Percentiles rank a stretch among this genome's conserved stretches.
Evolutionary conservation across 2,888 invertebrate genomes (phyloP).

Genomic region (Agonopterix subpropinquella): DNA sequence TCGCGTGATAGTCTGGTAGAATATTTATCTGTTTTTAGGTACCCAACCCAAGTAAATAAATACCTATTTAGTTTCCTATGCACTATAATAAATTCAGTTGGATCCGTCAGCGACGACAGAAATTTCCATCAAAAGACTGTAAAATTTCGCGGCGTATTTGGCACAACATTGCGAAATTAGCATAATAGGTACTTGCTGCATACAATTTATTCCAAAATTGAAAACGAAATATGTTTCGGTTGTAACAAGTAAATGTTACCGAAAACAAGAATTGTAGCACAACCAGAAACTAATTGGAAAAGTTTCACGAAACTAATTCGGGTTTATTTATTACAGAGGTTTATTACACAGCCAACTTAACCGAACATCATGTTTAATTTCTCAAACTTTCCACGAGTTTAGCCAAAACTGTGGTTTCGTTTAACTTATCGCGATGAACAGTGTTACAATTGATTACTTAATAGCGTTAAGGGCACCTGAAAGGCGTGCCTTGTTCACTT

Average conservation of each 20-base stretch:
- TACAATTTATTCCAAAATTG: background rate
- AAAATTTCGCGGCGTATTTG: constrained; percentile 34
- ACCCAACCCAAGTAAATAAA: background rate
- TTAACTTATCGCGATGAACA: constrained; percentile 32
- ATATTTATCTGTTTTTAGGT: background rate
- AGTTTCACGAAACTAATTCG: constrained; percentile 5
- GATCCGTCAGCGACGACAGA: constrained; percentile 10
- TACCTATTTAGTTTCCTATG: background rate
- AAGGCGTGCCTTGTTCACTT: constrained; percentile 28
- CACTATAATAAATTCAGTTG: background rate
- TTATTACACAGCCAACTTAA: background rate
- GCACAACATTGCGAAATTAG: constrained; percentile 25
- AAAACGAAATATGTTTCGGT: too few relatives aligned
- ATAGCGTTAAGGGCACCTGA: constrained; percentile 24
- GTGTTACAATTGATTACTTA: constrained; percentile 43
- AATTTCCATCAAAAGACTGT: constrained; percentile 44
- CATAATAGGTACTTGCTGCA: background rate
- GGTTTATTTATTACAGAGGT: constrained; percentile 3
- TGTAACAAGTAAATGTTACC: too few relatives aligned
- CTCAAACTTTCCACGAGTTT: constrained; percentile 17
- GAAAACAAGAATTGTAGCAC: too few relatives aligned
- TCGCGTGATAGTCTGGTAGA: background rate
- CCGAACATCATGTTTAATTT: constrained; percentile 3
- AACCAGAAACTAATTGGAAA: constrained; percentile 9
- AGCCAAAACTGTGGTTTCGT: constrained; percentile 20